Evolutionary conservation across 2,797 vertebrate genomes (phyloP).

Genomic region (Tragopan temminckii): DNA sequence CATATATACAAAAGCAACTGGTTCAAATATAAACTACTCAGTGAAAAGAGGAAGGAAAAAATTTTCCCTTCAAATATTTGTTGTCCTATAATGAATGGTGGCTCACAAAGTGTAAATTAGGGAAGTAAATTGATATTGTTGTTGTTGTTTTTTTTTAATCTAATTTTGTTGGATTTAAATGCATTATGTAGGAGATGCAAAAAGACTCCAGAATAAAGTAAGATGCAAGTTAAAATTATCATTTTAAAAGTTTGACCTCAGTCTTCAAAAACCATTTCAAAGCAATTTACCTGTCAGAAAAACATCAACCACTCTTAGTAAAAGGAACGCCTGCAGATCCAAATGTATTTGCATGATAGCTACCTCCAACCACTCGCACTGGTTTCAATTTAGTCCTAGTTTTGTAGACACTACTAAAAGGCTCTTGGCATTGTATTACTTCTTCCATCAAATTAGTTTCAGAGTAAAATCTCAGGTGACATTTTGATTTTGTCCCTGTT

Average conservation of each 20-base stretch:
- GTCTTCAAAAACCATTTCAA: constrained; percentile 75
- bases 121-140: not conserved
- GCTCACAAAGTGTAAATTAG: not conserved
- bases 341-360: constrained; percentile 72
- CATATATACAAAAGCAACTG: not conserved
- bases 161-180: not conserved
- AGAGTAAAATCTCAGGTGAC: constrained; percentile 76
- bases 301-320: constrained; percentile 49
- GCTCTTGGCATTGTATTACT: constrained; percentile 43
- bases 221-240: constrained; percentile 19
- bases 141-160: not conserved
- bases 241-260: constrained; percentile 56
- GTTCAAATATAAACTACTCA: not conserved
- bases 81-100: not conserved
- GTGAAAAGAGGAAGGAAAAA: not conserved
- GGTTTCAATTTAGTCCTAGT: constrained; percentile 59
- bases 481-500: constrained; percentile 75
- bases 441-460: constrained; percentile 61
- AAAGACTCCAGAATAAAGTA: not conserved
- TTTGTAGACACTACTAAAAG: constrained; percentile 43
- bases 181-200: not conserved
- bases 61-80: not conserved
- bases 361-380: constrained; percentile 17
- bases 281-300: constrained; percentile 77
- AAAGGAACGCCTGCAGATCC: constrained; percentile 62